Conservation (phyloP, 2,797 vertebrate genomes). For the Coregonus ussuriensis region DNA sequence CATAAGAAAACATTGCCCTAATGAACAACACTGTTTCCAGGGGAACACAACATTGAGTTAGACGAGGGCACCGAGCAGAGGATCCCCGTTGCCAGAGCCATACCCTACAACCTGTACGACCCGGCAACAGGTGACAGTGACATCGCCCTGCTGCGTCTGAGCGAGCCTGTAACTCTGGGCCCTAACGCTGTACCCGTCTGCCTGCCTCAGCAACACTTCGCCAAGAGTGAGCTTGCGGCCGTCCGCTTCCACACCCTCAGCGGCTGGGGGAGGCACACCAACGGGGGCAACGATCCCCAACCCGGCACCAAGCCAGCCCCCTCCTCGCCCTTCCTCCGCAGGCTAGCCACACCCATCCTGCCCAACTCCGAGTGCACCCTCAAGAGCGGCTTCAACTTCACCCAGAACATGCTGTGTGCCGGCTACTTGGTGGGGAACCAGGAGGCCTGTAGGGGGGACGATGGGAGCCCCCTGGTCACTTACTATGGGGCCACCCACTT, state of each 20-base stretch:
- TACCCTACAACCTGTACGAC: constrained; percentile 69
- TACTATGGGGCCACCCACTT: constrained; percentile 75
- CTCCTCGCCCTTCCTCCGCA: constrained; percentile 71
- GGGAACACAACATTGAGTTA: constrained; percentile 71
- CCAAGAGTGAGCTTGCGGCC: constrained; percentile 62
- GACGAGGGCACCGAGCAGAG: constrained; percentile 78
- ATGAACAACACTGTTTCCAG: background rate
- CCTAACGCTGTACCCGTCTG: constrained; percentile 78
- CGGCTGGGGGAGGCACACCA: constrained; percentile 83
- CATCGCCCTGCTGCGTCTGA: constrained; percentile 80
- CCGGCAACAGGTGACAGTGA: constrained; percentile 65
- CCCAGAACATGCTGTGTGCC: constrained; percentile 89
- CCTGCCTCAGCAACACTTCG: constrained; percentile 76
- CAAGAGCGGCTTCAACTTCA: constrained; percentile 72
- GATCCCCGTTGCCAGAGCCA: constrained; percentile 56
- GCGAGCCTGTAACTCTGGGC: constrained; percentile 50
- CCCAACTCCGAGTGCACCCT: constrained; percentile 72
- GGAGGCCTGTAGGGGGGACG: constrained; percentile 84
- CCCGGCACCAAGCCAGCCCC: background rate
- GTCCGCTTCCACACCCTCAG: constrained; percentile 79
- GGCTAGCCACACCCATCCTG: constrained; percentile 76
- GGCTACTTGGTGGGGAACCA: constrained; percentile 78
- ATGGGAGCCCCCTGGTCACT: constrained; percentile 85
- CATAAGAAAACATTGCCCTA: background rate
- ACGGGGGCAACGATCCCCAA: constrained; percentile 59